Percentiles rank a stretch among this genome's conserved stretches.
Conservation (phyloP, 2,888 invertebrate genomes). For the Campoplex nolae region DNA sequence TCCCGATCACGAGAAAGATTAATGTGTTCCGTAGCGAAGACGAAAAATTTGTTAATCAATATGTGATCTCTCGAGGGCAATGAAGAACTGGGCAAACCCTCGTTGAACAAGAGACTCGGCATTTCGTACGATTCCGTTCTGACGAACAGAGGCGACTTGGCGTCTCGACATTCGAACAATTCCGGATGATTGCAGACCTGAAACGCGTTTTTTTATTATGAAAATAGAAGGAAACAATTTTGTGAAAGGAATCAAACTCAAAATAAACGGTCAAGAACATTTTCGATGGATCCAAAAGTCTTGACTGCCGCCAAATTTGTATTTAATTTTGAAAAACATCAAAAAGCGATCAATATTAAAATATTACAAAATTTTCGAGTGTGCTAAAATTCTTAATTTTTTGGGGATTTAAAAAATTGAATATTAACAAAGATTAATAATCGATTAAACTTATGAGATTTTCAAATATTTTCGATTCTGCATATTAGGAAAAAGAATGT, state of each 20-base stretch:
- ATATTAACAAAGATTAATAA: too few species aligned
- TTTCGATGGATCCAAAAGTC: too few species aligned
- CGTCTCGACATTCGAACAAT: conserved; percentile 96
- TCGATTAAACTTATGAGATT: too few species aligned
- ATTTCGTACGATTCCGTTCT: conserved; percentile 90
- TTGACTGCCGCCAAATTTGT: too few species aligned
- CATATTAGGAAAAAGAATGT: too few species aligned
- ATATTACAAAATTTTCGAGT: too few species aligned
- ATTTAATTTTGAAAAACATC: too few species aligned
- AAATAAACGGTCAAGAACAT: background rate
- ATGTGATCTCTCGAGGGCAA: conserved; percentile 89
- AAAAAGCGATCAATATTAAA: too few species aligned
- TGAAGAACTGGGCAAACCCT: conserved; percentile 86
- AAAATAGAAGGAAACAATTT: background rate
- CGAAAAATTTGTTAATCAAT: conserved; percentile 89
- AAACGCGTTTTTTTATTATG: background rate
- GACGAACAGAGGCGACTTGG: conserved; percentile 93
- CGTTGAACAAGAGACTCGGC: conserved; percentile 92
- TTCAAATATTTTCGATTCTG: too few species aligned
- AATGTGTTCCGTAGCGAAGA: conserved; percentile 89
- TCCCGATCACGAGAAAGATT: conserved; percentile 85
- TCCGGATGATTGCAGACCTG: conserved; percentile 99
- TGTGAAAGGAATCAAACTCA: background rate
- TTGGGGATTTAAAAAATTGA: too few species aligned
- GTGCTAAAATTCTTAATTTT: too few species aligned